A percentile compares a stretch with the other conserved stretches of the same genome.
These are phyloP conservation scores for Trialeurodes vaporariorum DNA, from an alignment of 1,140 invertebrate species.

Conservation along the genomic window DNA sequence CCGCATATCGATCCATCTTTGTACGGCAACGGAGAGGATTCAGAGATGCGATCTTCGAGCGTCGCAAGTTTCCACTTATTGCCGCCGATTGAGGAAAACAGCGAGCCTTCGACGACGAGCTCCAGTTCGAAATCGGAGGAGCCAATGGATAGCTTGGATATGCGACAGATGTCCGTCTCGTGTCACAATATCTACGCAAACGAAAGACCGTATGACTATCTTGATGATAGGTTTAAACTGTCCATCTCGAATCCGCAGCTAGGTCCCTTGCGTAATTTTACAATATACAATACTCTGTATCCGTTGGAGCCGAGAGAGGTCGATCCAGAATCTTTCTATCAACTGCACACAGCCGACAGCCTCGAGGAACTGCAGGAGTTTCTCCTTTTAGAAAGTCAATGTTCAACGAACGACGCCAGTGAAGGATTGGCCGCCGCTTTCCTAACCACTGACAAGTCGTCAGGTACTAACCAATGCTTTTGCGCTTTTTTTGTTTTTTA, in stretches of 20 bases:
- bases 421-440: constrained; percentile 39
- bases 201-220: neutral
- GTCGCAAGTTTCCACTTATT: constrained; percentile 32
- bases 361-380: constrained; percentile 54
- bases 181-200: constrained; percentile 10
- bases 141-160: neutral
- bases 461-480: neutral
- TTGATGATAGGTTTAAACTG: constrained; percentile 1
- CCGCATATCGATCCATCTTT: neutral
- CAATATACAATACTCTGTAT: constrained; percentile 30
- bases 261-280: constrained; percentile 11
- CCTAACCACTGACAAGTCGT: constrained; percentile 3
- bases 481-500: constrained; percentile 1
- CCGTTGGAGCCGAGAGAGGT: constrained; percentile 46
- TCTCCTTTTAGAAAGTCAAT: constrained; percentile 48
- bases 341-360: constrained; percentile 46
- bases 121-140: neutral
- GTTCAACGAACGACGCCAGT: constrained; percentile 39
- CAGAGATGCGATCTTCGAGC: constrained; percentile 1
- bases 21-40: constrained; percentile 8
- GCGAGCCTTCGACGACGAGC: constrained; percentile 40
- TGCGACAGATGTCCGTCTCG: constrained; percentile 25
- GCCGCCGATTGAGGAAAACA: constrained; percentile 46
- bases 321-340: constrained; percentile 43
- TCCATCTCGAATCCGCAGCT: neutral